phyloP scores from a whole-genome alignment of 2,888 invertebrate genomes.

The Frankliniella fusca region DNA sequence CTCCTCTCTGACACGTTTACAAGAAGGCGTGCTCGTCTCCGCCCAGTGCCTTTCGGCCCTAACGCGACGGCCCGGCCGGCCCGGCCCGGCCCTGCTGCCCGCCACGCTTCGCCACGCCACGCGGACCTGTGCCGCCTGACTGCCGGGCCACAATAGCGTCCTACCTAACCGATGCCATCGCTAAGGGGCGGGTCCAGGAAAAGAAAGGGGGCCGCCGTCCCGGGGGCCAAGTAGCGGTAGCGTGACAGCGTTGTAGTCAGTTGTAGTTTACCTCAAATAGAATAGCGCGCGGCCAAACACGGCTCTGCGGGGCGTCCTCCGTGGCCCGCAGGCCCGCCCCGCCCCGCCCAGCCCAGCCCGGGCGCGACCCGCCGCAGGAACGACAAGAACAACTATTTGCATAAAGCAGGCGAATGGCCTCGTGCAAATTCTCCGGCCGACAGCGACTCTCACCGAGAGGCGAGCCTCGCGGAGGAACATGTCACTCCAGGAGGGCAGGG shows the following conservation, averaged over 20 bases:
- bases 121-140: neutral
- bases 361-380: neutral
- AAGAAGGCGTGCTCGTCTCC: too few relatives aligned
- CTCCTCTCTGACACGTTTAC: too few relatives aligned
- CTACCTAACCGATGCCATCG: constrained; percentile 17
- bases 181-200: neutral
- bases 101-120: too few relatives aligned
- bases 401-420: too few relatives aligned
- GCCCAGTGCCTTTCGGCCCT: too few relatives aligned
- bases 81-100: too few relatives aligned
- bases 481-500: too few relatives aligned
- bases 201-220: neutral
- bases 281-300: neutral
- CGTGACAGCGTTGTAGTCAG: constrained; percentile 9
- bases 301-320: neutral
- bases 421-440: too few relatives aligned
- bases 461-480: too few relatives aligned
- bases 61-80: too few relatives aligned
- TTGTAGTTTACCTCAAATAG: constrained; percentile 1
- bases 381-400: neutral
- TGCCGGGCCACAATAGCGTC: constrained; percentile 6
- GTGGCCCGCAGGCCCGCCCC: neutral
- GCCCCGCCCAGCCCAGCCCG: too few relatives aligned
- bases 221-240: constrained; percentile 8
- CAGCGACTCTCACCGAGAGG: too few relatives aligned